Base-by-base conservation (phyloP, 2,797 vertebrate species). In the Dryobates pubescens region DNA sequence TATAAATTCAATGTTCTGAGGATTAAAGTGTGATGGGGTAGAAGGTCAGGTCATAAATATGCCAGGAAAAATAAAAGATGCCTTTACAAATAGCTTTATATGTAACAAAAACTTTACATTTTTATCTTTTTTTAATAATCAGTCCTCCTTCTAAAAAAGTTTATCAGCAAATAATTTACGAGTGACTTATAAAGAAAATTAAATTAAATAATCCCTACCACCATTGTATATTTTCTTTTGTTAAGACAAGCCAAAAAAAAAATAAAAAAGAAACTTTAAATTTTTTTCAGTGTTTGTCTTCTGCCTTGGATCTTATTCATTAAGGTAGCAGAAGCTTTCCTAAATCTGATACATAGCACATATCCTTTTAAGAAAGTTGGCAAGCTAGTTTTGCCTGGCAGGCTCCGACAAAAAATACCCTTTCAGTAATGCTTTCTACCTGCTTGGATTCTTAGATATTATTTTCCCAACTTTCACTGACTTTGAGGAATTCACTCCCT, bases 401-500 rank as follows among this genome's bases (percentile, higher is more conserved):
- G 63, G 7, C 24, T 51, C 16, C 70, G 76, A 64, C 41, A 90
- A 93, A 34, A 92, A 36, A 59, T 72, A 87, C 34, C 32, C 4
- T 62, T 69, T 77, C 32, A 80, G 24, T 38, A 89, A 73, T 51
- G 51, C 8, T 83, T 93, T 87, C 92, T 94, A 96, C 71, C 75
- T 91, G 29, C 75, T 72, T 84, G 41, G 59, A 77, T 73, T 93
- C 78, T 63, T 90, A 59, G 41, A 84, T 92, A 85, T 88, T 88
- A 70, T 88, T 94, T 83, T 85, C 64, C 69, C 49, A 4, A 94
- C 71, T 89, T 90, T 70, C 71, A 82, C 85, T 94, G 83, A 94
- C 81, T 94, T 89, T 26, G 26, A 96, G 91, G 95, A 96, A 96
- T 97, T 95, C 69, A 10, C 26, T 86, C 61, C 63, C 85, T 96